Percentiles rank a stretch among this genome's conserved stretches.
These are phyloP conservation scores for Cebus imitator DNA, from an alignment of 2,113 vertebrate genomes.

Conservation along the genomic window DNA sequence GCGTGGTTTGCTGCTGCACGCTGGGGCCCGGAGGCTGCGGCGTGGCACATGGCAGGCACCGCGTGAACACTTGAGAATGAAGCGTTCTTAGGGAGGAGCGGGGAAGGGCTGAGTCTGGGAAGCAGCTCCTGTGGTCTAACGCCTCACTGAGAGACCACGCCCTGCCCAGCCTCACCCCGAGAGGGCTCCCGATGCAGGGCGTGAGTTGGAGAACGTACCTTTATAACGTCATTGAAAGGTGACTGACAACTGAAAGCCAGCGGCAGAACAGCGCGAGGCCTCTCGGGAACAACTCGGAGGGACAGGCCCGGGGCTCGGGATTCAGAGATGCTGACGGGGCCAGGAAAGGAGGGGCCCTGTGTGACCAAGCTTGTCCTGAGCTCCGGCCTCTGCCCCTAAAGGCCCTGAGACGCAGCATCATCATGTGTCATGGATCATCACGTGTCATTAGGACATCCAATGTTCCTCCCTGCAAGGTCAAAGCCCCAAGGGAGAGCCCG, in stretches of 20 bases:
- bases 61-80: not conserved
- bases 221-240: not conserved
- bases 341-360: not conserved
- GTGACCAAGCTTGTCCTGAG: not conserved
- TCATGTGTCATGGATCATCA: not conserved
- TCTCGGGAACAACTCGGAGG: not conserved
- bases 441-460: not conserved
- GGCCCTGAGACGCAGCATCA: not conserved
- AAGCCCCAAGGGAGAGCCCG: not conserved
- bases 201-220: not conserved
- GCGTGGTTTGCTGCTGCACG: not conserved
- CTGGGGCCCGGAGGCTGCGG: not conserved
- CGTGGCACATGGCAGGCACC: not conserved
- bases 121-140: not conserved
- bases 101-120: not conserved
- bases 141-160: not conserved
- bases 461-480: rapidly evolving
- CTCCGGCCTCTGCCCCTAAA: not conserved
- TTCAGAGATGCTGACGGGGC: not conserved
- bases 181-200: not conserved
- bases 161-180: not conserved
- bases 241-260: not conserved
- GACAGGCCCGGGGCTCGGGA: not conserved
- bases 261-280: not conserved
- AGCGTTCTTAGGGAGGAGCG: not conserved